Percentiles rank a stretch among this genome's conserved stretches.
Conservation (phyloP, 2,113 vertebrate species). For the Delphinus delphis region DNA sequence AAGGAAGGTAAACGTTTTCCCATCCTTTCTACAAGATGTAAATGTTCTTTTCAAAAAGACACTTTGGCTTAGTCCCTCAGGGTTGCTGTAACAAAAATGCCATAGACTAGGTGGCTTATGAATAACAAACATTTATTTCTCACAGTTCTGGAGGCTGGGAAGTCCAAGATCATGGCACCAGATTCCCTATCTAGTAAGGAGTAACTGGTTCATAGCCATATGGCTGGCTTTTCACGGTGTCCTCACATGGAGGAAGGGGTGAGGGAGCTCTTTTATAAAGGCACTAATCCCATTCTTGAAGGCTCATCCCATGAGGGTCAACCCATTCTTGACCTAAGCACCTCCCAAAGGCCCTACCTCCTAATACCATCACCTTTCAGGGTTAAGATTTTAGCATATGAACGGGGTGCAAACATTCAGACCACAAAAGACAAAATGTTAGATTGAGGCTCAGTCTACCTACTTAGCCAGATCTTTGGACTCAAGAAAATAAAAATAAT, state of each 20-base stretch:
- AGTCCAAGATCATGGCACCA: neutral
- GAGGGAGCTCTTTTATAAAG: slow-evolving; percentile 9
- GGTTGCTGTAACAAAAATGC: neutral
- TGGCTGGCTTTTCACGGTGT: neutral
- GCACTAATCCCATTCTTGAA: neutral
- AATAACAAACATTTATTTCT: neutral
- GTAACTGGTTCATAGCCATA: neutral
- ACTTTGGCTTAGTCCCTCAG: neutral
- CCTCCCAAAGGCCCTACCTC: neutral
- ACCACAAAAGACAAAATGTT: neutral
- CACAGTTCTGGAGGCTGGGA: neutral
- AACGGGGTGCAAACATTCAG: neutral
- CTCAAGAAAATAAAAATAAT: neutral
- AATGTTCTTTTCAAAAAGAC: slow-evolving; percentile 35
- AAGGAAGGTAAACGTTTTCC: neutral
- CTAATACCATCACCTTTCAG: neutral
- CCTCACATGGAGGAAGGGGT: neutral
- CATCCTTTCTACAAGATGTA: neutral
- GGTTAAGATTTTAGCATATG: neutral
- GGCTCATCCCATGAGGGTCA: neutral
- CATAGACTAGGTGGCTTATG: neutral
- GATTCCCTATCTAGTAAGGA: neutral
- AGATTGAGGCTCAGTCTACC: neutral
- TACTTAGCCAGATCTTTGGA: neutral
- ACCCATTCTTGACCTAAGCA: neutral